These are phyloP conservation scores for Leucania comma DNA, from an alignment of 2,888 invertebrate species.

Conservation along the genomic window DNA sequence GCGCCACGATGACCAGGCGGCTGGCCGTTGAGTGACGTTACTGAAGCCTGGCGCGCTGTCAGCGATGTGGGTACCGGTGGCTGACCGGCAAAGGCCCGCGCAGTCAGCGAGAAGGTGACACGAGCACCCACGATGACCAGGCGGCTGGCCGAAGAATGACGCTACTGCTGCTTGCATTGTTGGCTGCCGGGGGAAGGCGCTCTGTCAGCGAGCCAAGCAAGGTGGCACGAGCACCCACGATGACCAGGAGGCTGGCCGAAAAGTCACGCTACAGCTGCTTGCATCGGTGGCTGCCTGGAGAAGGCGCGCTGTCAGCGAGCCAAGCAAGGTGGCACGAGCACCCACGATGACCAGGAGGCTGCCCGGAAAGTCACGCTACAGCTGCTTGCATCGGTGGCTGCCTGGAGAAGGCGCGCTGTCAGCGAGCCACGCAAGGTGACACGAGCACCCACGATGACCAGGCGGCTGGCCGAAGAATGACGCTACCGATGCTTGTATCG, in stretches of 20 bases:
- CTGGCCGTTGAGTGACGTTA: not conserved
- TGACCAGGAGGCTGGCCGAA: not conserved
- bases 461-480: too few species aligned
- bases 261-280: not conserved
- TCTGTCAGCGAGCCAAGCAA: not conserved
- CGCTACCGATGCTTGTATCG: too few species aligned
- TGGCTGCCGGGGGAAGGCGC: not conserved
- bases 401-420: not conserved
- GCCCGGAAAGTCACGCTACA: not conserved
- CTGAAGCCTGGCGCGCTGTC: not conserved
- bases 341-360: not conserved
- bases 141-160: not conserved
- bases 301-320: not conserved
- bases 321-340: too few species aligned
- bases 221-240: not conserved
- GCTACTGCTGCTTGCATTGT: not conserved
- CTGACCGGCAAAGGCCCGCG: not conserved
- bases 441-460: too few species aligned
- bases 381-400: not conserved
- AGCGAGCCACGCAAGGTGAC: too few species aligned
- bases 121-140: too few species aligned
- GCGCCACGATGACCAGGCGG: conserved; percentile 2
- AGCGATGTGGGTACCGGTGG: not conserved
- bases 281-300: not conserved
- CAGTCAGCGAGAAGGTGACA: not conserved